Conservation (phyloP, 2,797 vertebrate species). For the Pipistrellus pipistrellus region DNA sequence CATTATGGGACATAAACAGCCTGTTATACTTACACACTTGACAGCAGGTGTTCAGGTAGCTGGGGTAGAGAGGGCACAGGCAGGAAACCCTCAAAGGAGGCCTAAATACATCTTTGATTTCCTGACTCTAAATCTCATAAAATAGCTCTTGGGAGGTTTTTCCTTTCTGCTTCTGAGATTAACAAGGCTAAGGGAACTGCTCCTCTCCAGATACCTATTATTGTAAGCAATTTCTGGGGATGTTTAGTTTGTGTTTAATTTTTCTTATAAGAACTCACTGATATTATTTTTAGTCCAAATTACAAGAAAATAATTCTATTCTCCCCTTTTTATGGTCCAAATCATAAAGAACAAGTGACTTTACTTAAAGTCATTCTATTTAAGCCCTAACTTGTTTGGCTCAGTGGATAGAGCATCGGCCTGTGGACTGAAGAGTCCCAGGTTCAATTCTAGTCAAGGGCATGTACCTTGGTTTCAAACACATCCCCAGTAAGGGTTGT, state of each 20-base stretch:
- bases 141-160: neutral
- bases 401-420: too few relatives aligned
- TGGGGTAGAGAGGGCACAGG: neutral
- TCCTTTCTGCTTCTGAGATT: neutral
- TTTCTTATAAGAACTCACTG: neutral
- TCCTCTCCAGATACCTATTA: neutral
- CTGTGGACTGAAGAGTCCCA: too few relatives aligned
- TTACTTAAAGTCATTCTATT: neutral
- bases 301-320: slow-evolving; percentile 3
- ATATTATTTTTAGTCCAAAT: neutral
- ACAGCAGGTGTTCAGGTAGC: neutral
- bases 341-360: neutral
- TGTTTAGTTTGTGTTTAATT: neutral
- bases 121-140: neutral
- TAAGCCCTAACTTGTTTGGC: neutral
- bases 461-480: too few relatives aligned
- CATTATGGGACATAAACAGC: neutral
- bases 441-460: too few relatives aligned
- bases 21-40: neutral
- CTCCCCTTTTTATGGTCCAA: neutral
- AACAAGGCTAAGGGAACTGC: neutral
- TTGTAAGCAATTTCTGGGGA: neutral
- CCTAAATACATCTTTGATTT: neutral
- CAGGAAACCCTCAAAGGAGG: neutral
- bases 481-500: too few relatives aligned